phyloP scores from a whole-genome alignment of 1,140 invertebrate genomes.

The Hormaphis cornu region DNA sequence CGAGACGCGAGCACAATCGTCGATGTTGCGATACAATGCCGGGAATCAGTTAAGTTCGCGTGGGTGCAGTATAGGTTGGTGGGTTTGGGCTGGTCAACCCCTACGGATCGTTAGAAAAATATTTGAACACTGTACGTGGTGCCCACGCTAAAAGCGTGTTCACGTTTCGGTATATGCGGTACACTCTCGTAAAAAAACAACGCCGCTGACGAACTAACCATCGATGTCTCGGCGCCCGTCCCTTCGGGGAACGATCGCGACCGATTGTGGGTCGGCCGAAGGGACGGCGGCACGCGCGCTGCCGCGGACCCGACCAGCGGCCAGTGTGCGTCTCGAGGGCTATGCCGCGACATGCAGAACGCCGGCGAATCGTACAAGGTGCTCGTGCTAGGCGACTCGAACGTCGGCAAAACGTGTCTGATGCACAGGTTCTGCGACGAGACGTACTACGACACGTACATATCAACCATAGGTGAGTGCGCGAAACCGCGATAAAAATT shows the following conservation, averaged over 20 bases:
- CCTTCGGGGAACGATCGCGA: neutral
- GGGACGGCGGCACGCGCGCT: neutral
- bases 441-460: constrained; percentile 81
- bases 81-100: too few species aligned
- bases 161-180: too few species aligned
- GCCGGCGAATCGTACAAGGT: constrained; percentile 55
- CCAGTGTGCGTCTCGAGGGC: constrained; percentile 2
- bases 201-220: neutral
- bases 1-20: too few species aligned
- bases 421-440: constrained; percentile 84
- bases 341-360: constrained; percentile 27
- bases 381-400: constrained; percentile 77
- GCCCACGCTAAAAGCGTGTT: too few species aligned
- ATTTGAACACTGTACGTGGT: too few species aligned
- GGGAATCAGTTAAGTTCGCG: too few species aligned
- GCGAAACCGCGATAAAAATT: too few species aligned
- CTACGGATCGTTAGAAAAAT: too few species aligned
- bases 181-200: too few species aligned
- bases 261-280: neutral
- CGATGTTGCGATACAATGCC: too few species aligned
- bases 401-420: constrained; percentile 86
- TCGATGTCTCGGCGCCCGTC: neutral
- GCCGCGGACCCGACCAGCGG: neutral
- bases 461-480: constrained; percentile 77
- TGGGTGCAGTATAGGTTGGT: too few species aligned